A percentile compares a stretch with the other conserved stretches of the same genome.
These are phyloP conservation scores for Tineola bisselliella DNA, from an alignment of 2,888 invertebrate genomes.

Conservation along the genomic window DNA sequence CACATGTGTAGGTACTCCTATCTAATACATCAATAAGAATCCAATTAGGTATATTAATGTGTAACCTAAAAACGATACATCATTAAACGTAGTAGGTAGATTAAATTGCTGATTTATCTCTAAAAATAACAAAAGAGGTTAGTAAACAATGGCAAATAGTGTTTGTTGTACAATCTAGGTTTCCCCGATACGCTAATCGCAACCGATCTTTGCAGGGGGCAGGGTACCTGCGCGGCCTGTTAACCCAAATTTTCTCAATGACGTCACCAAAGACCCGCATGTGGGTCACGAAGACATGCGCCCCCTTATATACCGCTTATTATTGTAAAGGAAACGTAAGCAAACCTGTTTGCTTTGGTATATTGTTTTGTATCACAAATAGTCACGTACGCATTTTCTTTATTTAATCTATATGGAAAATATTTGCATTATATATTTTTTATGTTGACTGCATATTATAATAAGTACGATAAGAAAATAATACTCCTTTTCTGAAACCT, in stretches of 20 bases:
- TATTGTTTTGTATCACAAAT: background rate
- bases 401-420: background rate
- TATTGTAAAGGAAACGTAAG: background rate
- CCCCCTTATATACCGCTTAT: constrained; percentile 3
- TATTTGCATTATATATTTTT: background rate
- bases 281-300: constrained; percentile 35
- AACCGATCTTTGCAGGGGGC: constrained; percentile 17
- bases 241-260: constrained; percentile 58
- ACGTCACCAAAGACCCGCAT: constrained; percentile 52
- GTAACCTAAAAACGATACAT: too few species aligned
- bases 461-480: background rate
- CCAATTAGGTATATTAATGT: too few species aligned
- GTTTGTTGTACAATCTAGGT: background rate
- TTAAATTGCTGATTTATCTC: background rate
- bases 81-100: too few species aligned
- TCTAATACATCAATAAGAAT: too few species aligned
- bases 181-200: constrained; percentile 21
- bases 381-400: too few species aligned
- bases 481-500: background rate
- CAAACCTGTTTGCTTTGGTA: background rate
- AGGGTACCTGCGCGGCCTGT: constrained; percentile 34
- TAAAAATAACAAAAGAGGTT: constrained; percentile 7
- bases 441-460: background rate
- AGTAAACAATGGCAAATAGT: background rate
- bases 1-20: too few species aligned